Conservation (phyloP, 2,888 invertebrate genomes). For the Gisinianus flammeolus region DNA sequence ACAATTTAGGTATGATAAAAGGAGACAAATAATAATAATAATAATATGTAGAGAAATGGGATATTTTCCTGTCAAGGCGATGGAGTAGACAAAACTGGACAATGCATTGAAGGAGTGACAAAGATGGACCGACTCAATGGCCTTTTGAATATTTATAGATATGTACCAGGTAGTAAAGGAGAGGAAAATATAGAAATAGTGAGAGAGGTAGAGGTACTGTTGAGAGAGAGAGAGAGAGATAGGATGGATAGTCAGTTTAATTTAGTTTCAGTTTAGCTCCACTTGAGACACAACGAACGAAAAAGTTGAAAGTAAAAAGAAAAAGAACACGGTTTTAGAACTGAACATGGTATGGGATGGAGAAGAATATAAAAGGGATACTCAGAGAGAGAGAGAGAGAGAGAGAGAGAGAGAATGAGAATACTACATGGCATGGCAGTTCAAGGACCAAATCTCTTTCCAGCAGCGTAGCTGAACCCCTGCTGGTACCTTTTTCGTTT, state of each 20-base stretch:
- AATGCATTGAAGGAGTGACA: slow-evolving; percentile 38
- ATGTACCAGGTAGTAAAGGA: neutral
- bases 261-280: slow-evolving; percentile 26
- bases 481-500: slow-evolving; percentile 58
- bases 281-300: slow-evolving; percentile 7
- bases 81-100: slow-evolving; percentile 35
- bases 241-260: neutral
- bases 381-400: neutral
- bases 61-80: slow-evolving; percentile 32
- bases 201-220: neutral
- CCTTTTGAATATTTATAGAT: slow-evolving; percentile 29
- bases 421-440: slow-evolving; percentile 53
- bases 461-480: slow-evolving; percentile 58
- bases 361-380: slow-evolving; percentile 18
- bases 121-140: slow-evolving; percentile 34
- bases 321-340: slow-evolving; percentile 25
- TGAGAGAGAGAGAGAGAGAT: neutral
- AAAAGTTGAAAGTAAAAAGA: slow-evolving; percentile 21
- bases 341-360: slow-evolving; percentile 40
- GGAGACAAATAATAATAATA: slow-evolving; percentile 15
- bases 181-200: neutral
- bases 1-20: slow-evolving; percentile 9
- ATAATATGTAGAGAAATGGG: neutral
- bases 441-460: slow-evolving; percentile 58
- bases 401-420: slow-evolving; percentile 1